Base-by-base conservation (phyloP, 2,113 vertebrate genomes). In the Anguilla japonica region DNA sequence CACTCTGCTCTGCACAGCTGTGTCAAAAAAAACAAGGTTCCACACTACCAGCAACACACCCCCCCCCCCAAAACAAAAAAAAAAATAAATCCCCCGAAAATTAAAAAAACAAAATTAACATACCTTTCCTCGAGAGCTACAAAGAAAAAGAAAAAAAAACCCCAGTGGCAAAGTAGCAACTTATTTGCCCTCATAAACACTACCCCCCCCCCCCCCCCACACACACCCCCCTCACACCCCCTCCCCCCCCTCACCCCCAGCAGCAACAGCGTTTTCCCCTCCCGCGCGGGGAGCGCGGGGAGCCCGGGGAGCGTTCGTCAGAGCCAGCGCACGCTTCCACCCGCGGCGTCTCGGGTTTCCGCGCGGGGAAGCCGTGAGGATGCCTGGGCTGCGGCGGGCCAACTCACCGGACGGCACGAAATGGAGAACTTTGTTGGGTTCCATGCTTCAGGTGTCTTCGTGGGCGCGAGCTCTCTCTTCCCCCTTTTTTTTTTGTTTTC, bases 321-420 rank as follows among this genome's bases (percentile, higher is more conserved):
- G 39, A 83, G 80, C 85, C 81, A 71, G 87, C 83, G 89, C 75
- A 87, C 80, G 83, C 89, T 84, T 88, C 87, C 88, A 90, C 83
- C 86, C 83, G 87, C 89, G 82, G 83, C 89, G 18, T 41, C 88
- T 94, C 86, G 84, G 92, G 91, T 89, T 92, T 41, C 89, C 90
- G 91, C 78, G 86, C 34, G 91, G 82, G 53, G 53, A 57, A 82
- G 79, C 84, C 43, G 85, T 57, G 84, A 84, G 88, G 81, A 90
- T 40, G 79, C 63, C 81, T 75, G 13, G 84, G 88, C 89, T 3
- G 14, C 56, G 18, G 78, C 34, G 3, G 8, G 34, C 11, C 26
- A 96, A 96, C 95, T 95, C 88, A 95, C 94, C 95, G 89, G 89
- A 89, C 88, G 93, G 90, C 87, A 94, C 89, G 89, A 94, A 95